Evolutionary conservation across 2,113 vertebrate species (phyloP), one percentile per base, ranked within the genome.

Genomic region (Saguinus imperator): DNA sequence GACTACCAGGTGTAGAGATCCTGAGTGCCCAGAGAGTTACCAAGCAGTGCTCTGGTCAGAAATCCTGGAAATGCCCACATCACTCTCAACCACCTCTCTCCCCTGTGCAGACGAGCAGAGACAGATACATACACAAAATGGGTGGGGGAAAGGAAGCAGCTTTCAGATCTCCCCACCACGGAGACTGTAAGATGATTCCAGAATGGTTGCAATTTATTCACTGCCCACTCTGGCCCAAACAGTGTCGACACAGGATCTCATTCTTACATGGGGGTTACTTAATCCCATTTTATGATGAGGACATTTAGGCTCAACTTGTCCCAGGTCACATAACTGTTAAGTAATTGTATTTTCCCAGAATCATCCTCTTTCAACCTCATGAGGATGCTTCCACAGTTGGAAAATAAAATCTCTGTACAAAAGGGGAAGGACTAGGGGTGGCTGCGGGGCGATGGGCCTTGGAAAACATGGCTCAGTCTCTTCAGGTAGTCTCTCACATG

Each of bases 61-160:
- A 83, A 5, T 6, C 17, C 66, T 6, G 0, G 52, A 29, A n/a
- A 27, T 10, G n/a, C 12, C 23, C 58, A 27, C 4, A 27, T 20
- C 40, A 23, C 6, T 35, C 11, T 9, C 3, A 7, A 2, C 37
- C 21, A 17, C 4, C 6, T 12, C 13, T 18, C 45, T 32, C 72
- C 12, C 77, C n/a, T 20, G 32, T 2, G 7, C 0, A 29, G 17
- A 4, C 10, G 27, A n/a, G 21, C 3, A 7, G 13, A 18, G n/a
- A 21, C 20, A 57, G 40, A 48, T 9, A 35, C 0, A 21, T 1
- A 66, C 10, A 52, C 18, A 43, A 77, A 3, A 40, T 1, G 16
- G 8, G 13, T 5, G 37, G 23, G 18, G 14, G 20, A 21, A 48
- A 27, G 11, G 29, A 9, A 7, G 7, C 2, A 1, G 4, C 13